A percentile compares a stretch with the other conserved stretches of the same genome.
Evolutionary conservation across 1,140 invertebrate genomes (phyloP).

Genomic region (Pectinophora gossypiella): DNA sequence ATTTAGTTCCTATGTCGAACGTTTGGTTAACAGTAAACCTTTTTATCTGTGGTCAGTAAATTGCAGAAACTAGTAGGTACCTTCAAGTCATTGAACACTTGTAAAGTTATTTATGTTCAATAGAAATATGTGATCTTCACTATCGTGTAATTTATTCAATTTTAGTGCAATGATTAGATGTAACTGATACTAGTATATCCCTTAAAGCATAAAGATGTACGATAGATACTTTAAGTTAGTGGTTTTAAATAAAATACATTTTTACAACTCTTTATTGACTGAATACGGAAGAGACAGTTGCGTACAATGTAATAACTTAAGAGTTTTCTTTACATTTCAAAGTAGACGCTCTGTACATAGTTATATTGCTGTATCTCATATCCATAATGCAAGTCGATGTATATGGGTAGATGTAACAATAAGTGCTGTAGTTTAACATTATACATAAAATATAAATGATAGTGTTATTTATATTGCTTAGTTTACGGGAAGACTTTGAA

Average conservation of each 20-base stretch:
- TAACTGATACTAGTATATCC: conserved; percentile 58
- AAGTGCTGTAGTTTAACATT: conserved; percentile 63
- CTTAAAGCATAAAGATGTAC: conserved; percentile 54
- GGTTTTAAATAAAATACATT: conserved; percentile 48
- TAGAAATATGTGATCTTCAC: conserved; percentile 53
- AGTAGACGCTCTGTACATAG: conserved; percentile 55
- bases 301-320: conserved; percentile 50
- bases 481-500: conserved; percentile 63
- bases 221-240: conserved; percentile 61
- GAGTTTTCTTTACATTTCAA: conserved; percentile 43
- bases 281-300: conserved; percentile 43
- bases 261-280: conserved; percentile 58
- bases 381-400: conserved; percentile 50
- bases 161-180: conserved; percentile 74
- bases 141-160: conserved; percentile 66
- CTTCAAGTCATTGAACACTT: conserved; percentile 12
- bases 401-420: conserved; percentile 53
- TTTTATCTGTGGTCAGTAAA: conserved; percentile 25
- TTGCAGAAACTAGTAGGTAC: conserved; percentile 28
- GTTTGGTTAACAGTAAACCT: conserved; percentile 19
- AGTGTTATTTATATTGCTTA: conserved; percentile 74
- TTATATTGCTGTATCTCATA: conserved; percentile 47
- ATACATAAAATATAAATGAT: conserved; percentile 63
- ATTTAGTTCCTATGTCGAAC: conserved; percentile 36
- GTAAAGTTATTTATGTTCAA: conserved; percentile 33